These are phyloP conservation scores for Orthonyx spaldingii DNA, from an alignment of 2,113 vertebrate species.

Conservation along the genomic window DNA sequence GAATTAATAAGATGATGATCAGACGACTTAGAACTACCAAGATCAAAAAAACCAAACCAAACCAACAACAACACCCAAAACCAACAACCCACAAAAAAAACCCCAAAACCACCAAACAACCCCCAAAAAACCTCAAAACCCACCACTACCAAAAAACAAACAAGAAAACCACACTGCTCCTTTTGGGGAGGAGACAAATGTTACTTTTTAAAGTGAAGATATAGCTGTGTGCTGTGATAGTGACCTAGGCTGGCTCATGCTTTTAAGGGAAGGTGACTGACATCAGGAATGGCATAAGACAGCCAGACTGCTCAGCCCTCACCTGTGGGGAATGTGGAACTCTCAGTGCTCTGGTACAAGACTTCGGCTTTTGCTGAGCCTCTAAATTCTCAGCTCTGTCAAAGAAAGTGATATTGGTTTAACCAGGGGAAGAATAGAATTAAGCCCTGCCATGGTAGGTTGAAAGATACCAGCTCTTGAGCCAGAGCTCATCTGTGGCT, in stretches of 20 bases:
- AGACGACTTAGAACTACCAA: background rate
- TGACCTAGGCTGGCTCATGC: background rate
- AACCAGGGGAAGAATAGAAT: background rate
- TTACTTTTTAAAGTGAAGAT: background rate
- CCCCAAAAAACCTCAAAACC: rapidly evolving
- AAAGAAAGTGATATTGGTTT: background rate
- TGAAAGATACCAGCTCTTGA: background rate
- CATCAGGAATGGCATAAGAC: background rate
- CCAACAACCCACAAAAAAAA: too few relatives aligned
- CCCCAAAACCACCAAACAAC: background rate
- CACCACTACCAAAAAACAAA: background rate
- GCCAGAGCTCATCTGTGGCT: background rate
- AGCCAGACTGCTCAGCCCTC: background rate
- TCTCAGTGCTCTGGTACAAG: background rate
- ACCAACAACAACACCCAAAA: too few relatives aligned
- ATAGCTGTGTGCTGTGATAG: background rate
- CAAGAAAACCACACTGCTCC: background rate
- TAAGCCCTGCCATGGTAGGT: background rate
- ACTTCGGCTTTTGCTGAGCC: background rate
- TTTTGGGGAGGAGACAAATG: background rate
- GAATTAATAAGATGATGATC: background rate
- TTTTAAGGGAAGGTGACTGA: background rate
- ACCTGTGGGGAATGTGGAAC: rapidly evolving
- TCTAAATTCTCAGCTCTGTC: background rate
- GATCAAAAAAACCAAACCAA: background rate